These are phyloP conservation scores for Mystacides longicornis DNA, from an alignment of 2,888 invertebrate genomes.

Conservation along the genomic window DNA sequence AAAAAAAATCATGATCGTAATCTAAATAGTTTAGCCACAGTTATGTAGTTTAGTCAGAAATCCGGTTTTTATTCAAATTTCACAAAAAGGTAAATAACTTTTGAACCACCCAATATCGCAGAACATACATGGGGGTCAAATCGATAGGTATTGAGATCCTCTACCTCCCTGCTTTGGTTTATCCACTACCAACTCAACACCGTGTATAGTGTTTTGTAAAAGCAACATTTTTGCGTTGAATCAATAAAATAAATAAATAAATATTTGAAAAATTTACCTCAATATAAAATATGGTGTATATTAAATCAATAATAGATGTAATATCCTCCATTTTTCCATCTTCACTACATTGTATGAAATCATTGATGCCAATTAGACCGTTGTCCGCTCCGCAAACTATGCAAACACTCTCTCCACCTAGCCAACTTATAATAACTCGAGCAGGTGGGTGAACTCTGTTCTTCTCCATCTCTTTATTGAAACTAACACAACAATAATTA, in stretches of 20 bases:
- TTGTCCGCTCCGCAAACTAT: background rate
- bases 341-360: background rate
- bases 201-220: too few species aligned
- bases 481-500: background rate
- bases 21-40: too few species aligned
- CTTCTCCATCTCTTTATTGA: background rate
- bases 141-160: too few species aligned
- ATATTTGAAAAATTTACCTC: background rate
- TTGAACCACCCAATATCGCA: too few species aligned
- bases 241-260: background rate
- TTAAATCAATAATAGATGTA: background rate
- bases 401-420: background rate
- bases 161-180: too few species aligned
- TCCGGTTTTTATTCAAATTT: too few species aligned
- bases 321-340: background rate
- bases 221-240: background rate
- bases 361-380: background rate
- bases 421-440: background rate
- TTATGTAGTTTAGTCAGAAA: too few species aligned
- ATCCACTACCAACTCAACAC: too few species aligned
- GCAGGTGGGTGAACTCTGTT: background rate
- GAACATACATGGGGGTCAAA: too few species aligned
- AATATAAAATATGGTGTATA: background rate
- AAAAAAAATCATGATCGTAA: too few species aligned
- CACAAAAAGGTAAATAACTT: too few species aligned